phyloP scores from a whole-genome alignment of 2,113 vertebrate species.

The Esox niger region DNA sequence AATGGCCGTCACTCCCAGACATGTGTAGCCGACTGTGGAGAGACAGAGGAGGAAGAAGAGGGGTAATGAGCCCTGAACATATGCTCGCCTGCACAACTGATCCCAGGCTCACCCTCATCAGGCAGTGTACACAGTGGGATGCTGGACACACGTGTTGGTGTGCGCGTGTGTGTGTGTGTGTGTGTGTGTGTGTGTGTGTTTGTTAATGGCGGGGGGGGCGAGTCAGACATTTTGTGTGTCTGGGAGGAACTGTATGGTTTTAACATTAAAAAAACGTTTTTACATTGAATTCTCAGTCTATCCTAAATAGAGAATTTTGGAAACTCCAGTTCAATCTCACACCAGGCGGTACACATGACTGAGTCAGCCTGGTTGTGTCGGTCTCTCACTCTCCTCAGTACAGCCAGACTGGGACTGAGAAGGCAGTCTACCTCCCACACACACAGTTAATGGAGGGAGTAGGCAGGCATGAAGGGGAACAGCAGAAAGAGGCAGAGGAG shows the following conservation, averaged over 20 bases:
- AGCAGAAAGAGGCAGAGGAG: constrained; percentile 36
- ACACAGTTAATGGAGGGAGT: constrained; percentile 37
- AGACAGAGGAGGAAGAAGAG: constrained; percentile 48
- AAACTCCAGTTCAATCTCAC: constrained; percentile 7
- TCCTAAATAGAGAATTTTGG: constrained; percentile 3
- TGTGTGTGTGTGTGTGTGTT: constrained; percentile 35
- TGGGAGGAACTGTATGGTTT: background rate
- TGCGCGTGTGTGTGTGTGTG: constrained; percentile 24
- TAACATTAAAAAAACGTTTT: constrained; percentile 31
- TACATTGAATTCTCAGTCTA: constrained; percentile 17
- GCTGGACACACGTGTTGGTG: constrained; percentile 1
- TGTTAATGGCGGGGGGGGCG: background rate
- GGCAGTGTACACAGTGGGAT: constrained; percentile 60
- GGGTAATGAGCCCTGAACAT: constrained; percentile 69
- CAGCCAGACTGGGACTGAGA: constrained; percentile 27
- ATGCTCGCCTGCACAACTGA: constrained; percentile 66
- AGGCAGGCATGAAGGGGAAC: constrained; percentile 48
- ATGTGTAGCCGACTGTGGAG: constrained; percentile 61
- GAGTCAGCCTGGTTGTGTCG: background rate
- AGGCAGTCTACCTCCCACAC: constrained; percentile 30
- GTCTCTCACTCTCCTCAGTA: constrained; percentile 9
- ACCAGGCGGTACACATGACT: constrained; percentile 11
- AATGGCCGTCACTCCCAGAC: constrained; percentile 63
- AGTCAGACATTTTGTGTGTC: background rate
- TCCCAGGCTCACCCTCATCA: constrained; percentile 65